A percentile compares a stretch with the other conserved stretches of the same genome.
These are phyloP conservation scores for Clarias gariepinus DNA, from an alignment of 2,113 vertebrate species.

Conservation along the genomic window DNA sequence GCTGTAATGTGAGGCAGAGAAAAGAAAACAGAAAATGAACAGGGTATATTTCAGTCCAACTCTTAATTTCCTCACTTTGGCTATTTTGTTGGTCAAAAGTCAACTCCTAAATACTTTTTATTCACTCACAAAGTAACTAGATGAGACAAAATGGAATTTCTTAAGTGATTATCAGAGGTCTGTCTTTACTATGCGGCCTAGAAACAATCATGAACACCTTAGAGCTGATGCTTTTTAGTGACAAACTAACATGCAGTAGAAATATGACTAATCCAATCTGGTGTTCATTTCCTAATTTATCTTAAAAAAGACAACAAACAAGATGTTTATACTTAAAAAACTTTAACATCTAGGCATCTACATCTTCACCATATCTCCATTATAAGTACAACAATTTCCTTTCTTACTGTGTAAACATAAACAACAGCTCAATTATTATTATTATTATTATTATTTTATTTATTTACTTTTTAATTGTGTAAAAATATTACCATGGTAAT, in stretches of 20 bases:
- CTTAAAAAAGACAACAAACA: not conserved
- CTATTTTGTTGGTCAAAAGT: constrained; percentile 24
- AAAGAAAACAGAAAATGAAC: not conserved
- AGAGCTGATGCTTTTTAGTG: constrained; percentile 10
- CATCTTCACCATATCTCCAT: not conserved
- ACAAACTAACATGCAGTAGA: not conserved
- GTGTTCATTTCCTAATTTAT: not conserved
- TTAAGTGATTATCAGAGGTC: constrained; percentile 5
- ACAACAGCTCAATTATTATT: not conserved
- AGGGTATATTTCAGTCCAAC: not conserved
- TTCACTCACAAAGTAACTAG: not conserved
- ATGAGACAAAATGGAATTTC: constrained; percentile 17
- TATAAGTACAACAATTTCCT: constrained; percentile 5
- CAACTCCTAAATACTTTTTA: not conserved
- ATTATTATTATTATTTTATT: not conserved
- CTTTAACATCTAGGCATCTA: not conserved
- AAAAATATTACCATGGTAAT: constrained; percentile 55
- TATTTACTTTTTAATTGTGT: constrained; percentile 28
- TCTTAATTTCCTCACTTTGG: constrained; percentile 33
- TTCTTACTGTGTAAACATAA: not conserved
- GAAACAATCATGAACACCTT: constrained; percentile 4
- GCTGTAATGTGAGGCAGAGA: constrained; percentile 7
- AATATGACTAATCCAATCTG: constrained; percentile 1
- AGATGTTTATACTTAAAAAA: not conserved
- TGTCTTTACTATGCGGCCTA: not conserved